Conservation (phyloP, 2,797 vertebrate species). For the Scleropages formosus region DNA sequence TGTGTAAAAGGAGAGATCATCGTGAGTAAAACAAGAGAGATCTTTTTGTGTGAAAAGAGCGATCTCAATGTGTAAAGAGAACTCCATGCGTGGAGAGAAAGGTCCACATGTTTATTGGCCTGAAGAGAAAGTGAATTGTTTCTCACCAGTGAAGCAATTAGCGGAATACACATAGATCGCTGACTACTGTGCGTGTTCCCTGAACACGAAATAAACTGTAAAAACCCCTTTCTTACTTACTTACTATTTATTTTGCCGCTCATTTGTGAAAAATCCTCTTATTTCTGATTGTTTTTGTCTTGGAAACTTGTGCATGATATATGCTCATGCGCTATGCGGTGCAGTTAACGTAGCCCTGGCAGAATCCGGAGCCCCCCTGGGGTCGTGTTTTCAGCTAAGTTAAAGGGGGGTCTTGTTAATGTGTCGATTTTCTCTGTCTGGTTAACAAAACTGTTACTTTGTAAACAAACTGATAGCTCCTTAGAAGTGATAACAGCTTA, state of each 20-base stretch:
- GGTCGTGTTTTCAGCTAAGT: constrained; percentile 34
- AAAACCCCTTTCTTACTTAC: no score
- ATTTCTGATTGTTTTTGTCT: background rate
- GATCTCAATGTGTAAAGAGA: background rate
- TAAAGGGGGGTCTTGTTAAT: constrained; percentile 39
- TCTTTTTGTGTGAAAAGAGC: background rate
- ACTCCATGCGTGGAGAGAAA: background rate
- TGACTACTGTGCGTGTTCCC: background rate
- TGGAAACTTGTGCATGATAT: background rate
- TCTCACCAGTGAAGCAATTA: constrained; percentile 54
- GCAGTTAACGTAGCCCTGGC: constrained; percentile 6
- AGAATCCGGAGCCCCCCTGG: constrained; percentile 31
- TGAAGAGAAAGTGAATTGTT: constrained; percentile 52
- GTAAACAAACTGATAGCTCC: constrained; percentile 37
- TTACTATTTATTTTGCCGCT: no score
- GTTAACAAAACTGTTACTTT: constrained; percentile 37
- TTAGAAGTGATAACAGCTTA: background rate
- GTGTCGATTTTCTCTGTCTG: constrained; percentile 43
- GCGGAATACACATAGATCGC: constrained; percentile 46
- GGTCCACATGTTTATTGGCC: constrained; percentile 45
- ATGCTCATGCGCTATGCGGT: constrained; percentile 12
- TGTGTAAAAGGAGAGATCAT: no score
- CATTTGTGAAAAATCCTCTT: no score
- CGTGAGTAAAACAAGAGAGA: background rate
- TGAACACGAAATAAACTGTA: constrained; percentile 7